Base-by-base conservation (phyloP, 2,888 invertebrate genomes). In the Alloscopus bannaensis region DNA sequence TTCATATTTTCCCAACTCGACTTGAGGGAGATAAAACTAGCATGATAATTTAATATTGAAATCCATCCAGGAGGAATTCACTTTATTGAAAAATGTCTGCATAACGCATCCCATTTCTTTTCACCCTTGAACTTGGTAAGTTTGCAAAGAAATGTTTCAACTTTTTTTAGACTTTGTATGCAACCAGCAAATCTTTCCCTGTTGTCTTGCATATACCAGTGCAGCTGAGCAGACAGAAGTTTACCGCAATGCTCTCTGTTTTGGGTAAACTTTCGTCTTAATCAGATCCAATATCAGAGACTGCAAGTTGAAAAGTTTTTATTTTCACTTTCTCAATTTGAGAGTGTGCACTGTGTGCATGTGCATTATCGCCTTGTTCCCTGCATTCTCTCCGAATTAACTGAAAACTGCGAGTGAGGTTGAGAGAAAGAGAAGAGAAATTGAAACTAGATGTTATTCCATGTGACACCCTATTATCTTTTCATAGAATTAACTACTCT, bases 381-480 rank as follows among this genome's bases (percentile, higher is more conserved):
- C 47, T n/a, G 3, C n/a, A n/a, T n/a, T 47, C n/a, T 3, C n/a
- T 47, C 18, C 6, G 11, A 47, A 47, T 47, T 47, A 47, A 47
- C 11, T 6, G 47, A 3, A 18, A 47, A 47, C n/a, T 47, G 6
- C n/a, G 6, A 47, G 47, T 47, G 52, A 22, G n/a, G 52, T 52
- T 16, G 45, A 45, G 13, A 6, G 13, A 24, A 24, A 52, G 24
- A 24, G 52, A 24, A 24, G 24, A 22, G 52, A 52, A 52, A 52
- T 52, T 52, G 52, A 52, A 52, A 52, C 52, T 52, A 22, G 47
- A 47, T n/a, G 6, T 52, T 52, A 52, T 52, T 52, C 24, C 52
- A 52, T 52, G 22, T 52, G 52, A 52, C 52, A 52, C 52, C 52
- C 52, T 20, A 52, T 52, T 52, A 52, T 52, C 52, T 22, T 52